Evolutionary conservation across 2,113 vertebrate genomes (phyloP).

Genomic region (Indicator indicator): DNA sequence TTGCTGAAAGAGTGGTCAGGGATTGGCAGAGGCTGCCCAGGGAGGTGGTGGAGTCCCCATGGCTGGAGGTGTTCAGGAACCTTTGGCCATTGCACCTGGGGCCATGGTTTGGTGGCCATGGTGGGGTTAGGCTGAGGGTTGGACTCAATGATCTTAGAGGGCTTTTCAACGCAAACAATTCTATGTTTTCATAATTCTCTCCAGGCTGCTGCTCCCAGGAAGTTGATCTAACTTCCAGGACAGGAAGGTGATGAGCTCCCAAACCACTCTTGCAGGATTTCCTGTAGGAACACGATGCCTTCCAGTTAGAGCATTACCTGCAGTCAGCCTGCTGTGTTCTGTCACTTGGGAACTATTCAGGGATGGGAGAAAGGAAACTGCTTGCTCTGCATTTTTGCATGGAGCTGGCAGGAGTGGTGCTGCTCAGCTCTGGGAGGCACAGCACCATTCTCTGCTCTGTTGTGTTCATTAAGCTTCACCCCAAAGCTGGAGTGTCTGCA

Average conservation of each 20-base stretch:
- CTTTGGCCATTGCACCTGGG: too few species aligned
- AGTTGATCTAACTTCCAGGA: background rate
- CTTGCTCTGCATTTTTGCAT: background rate
- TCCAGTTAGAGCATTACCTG: background rate
- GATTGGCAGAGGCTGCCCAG: too few species aligned
- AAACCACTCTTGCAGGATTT: background rate
- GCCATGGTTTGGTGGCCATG: too few species aligned
- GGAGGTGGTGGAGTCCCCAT: too few species aligned
- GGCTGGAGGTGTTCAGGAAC: too few species aligned
- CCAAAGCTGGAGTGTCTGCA: background rate
- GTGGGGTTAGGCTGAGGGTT: too few species aligned
- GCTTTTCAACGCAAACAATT: too few species aligned
- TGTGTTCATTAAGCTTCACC: slow-evolving; percentile 54
- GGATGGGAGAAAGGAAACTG: background rate
- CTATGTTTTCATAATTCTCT: background rate
- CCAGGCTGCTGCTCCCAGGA: background rate
- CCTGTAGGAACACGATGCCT: background rate
- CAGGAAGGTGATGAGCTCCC: background rate
- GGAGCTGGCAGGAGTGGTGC: background rate
- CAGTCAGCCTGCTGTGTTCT: background rate
- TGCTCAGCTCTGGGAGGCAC: background rate
- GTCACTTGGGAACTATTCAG: background rate
- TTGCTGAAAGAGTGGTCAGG: too few species aligned
- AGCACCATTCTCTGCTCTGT: slow-evolving; percentile 30
- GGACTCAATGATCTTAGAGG: too few species aligned